Percentiles rank a stretch among this genome's conserved stretches.
These are phyloP conservation scores for Pollenia amentaria DNA, from an alignment of 2,888 invertebrate genomes.

Conservation along the genomic window DNA sequence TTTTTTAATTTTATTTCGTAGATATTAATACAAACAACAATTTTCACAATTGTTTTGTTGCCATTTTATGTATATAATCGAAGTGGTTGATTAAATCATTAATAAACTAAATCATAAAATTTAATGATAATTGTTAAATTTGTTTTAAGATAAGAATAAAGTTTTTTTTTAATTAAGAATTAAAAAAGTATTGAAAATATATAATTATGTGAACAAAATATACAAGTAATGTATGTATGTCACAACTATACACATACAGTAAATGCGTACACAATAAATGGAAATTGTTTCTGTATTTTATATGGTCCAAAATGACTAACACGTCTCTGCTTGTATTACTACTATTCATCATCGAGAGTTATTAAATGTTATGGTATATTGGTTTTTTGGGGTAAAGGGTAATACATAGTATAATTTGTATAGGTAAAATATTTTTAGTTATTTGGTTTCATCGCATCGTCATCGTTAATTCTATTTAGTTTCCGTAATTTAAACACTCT, in stretches of 20 bases:
- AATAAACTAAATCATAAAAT: conserved; percentile 35
- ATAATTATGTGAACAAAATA: conserved; percentile 39
- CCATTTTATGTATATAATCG: conserved; percentile 19
- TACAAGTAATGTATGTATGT: conserved; percentile 46
- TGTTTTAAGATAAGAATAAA: conserved; percentile 40
- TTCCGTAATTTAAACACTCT: conserved; percentile 33
- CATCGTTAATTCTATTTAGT: conserved; percentile 31
- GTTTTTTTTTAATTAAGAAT: neutral
- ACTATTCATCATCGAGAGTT: conserved; percentile 48
- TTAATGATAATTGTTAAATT: conserved; percentile 4
- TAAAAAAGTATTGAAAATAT: conserved; percentile 28
- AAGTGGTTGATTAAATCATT: conserved; percentile 39
- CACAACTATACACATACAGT: conserved; percentile 42
- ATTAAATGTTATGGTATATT: conserved; percentile 16
- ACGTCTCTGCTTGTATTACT: conserved; percentile 48
- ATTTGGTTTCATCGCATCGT: conserved; percentile 48
- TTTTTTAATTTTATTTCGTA: conserved; percentile 52
- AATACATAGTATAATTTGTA: conserved; percentile 37
- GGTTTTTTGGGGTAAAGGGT: conserved; percentile 10
- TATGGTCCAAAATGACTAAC: conserved; percentile 53
- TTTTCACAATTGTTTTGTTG: conserved; percentile 41
- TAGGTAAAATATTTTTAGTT: conserved; percentile 41
- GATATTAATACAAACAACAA: conserved; percentile 54
- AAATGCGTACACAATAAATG: conserved; percentile 52
- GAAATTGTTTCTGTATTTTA: conserved; percentile 19